Conservation (phyloP, 1,140 invertebrate genomes). For the Zelostemma sp. region DNA sequence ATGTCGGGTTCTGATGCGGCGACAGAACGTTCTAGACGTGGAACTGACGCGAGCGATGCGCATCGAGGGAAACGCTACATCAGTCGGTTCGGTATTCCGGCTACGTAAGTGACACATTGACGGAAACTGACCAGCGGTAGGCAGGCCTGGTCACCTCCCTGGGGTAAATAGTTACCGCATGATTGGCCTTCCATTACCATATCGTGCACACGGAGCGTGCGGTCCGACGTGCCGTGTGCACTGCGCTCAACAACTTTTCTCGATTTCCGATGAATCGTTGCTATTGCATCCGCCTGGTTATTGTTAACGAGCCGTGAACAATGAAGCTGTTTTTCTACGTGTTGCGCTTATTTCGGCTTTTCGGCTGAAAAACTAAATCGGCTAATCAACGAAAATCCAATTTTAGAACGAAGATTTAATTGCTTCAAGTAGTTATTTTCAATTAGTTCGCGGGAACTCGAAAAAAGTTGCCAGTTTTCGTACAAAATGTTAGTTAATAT, state of each 20-base stretch:
- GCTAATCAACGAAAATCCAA: too few species aligned
- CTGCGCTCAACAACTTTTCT: slow-evolving; percentile 12
- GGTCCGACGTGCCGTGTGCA: slow-evolving; percentile 30
- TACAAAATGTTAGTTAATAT: too few species aligned
- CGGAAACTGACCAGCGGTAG: slow-evolving; percentile 67
- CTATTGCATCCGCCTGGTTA: background rate
- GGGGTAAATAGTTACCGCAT: slow-evolving; percentile 69
- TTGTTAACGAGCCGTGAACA: background rate
- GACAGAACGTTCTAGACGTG: slow-evolving; percentile 55
- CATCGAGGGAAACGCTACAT: slow-evolving; percentile 59
- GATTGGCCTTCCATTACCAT: slow-evolving; percentile 71
- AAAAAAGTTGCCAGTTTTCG: too few species aligned
- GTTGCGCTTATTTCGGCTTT: too few species aligned
- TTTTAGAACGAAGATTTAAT: too few species aligned
- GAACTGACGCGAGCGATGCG: slow-evolving; percentile 51
- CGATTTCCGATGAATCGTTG: slow-evolving; percentile 6
- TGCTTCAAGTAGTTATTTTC: too few species aligned
- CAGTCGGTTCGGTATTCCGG: slow-evolving; percentile 59
- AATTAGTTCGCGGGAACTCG: too few species aligned
- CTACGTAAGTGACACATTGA: slow-evolving; percentile 71
- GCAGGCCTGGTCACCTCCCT: slow-evolving; percentile 65
- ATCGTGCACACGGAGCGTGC: slow-evolving; percentile 54
- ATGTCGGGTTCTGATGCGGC: slow-evolving; percentile 48
- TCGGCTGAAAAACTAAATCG: too few species aligned
- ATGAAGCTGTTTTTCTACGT: too few species aligned